Evolutionary conservation across 2,888 invertebrate genomes (phyloP).

Genomic region (Seladonia tumulorum): DNA sequence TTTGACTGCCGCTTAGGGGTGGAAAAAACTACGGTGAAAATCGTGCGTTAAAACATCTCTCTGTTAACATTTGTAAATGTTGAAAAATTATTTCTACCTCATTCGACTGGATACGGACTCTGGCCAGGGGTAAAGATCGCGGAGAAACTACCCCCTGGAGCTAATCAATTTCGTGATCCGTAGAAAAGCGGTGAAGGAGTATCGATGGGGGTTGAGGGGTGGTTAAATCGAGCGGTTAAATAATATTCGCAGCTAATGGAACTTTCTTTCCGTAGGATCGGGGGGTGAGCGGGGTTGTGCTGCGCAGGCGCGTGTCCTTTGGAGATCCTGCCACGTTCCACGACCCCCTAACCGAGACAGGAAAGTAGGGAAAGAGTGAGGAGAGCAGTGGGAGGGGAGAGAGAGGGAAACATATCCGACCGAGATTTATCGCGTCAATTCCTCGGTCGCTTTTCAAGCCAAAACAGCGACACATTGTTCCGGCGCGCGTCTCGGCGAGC

Average conservation of each 20-base stretch:
- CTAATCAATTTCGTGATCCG: constrained; percentile 9
- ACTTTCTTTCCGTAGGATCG: background rate
- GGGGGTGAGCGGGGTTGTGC: background rate
- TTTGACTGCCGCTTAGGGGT: background rate
- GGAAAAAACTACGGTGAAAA: background rate
- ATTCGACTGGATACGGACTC: background rate
- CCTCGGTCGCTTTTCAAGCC: constrained; percentile 45
- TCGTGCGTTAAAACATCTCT: background rate
- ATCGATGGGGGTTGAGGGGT: background rate
- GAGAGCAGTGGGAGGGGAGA: too few species aligned
- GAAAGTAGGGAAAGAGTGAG: background rate
- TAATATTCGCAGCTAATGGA: constrained; percentile 37
- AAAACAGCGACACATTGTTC: constrained; percentile 52
- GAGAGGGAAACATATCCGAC: background rate
- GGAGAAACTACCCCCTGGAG: background rate
- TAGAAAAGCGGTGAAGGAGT: background rate
- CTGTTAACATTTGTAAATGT: background rate
- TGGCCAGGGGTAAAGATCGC: background rate
- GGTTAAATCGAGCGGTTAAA: constrained; percentile 13
- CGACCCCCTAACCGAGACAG: constrained; percentile 4
- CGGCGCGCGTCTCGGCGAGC: constrained; percentile 27
- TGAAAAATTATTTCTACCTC: background rate
- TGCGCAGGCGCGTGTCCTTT: background rate
- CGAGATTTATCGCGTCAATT: constrained; percentile 54
- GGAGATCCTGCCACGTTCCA: constrained; percentile 9